A percentile compares a stretch with the other conserved stretches of the same genome.
phyloP scores from a whole-genome alignment of 2,888 invertebrate species.

The Labia minor region DNA sequence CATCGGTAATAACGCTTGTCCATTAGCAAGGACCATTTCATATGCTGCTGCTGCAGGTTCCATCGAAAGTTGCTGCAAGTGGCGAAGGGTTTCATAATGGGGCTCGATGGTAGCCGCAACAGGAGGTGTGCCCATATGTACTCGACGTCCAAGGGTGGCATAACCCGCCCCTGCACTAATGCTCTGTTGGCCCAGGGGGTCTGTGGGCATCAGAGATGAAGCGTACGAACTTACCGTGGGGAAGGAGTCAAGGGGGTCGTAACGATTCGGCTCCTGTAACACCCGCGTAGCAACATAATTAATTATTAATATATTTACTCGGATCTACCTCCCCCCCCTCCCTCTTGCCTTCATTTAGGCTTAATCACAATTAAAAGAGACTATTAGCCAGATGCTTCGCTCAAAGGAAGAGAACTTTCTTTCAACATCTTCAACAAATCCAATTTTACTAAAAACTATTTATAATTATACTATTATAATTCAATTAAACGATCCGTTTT shows the following conservation, averaged over 20 bases:
- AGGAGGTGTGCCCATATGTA: constrained; percentile 20
- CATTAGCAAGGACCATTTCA: constrained; percentile 23
- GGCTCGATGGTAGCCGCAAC: constrained; percentile 16
- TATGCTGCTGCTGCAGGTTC: constrained; percentile 22
- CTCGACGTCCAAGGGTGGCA: constrained; percentile 27
- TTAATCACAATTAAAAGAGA: no score
- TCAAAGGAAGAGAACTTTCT: no score
- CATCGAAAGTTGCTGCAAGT: constrained; percentile 18
- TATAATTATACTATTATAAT: no score
- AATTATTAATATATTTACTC: no score
- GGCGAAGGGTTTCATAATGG: constrained; percentile 26
- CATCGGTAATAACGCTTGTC: not conserved
- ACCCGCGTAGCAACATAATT: no score
- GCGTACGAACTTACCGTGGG: constrained; percentile 24
- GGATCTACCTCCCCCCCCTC: no score
- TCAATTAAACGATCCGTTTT: no score
- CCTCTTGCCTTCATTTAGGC: no score
- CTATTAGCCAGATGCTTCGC: no score
- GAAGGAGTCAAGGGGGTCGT: constrained; percentile 25
- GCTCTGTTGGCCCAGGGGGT: constrained; percentile 23
- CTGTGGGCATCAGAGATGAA: constrained; percentile 20
- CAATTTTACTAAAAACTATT: no score
- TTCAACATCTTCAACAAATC: no score
- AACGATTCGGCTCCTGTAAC: constrained; percentile 22
- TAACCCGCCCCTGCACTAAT: constrained; percentile 20